phyloP scores from a whole-genome alignment of 2,113 vertebrate genomes.

The Mobula birostris region DNA sequence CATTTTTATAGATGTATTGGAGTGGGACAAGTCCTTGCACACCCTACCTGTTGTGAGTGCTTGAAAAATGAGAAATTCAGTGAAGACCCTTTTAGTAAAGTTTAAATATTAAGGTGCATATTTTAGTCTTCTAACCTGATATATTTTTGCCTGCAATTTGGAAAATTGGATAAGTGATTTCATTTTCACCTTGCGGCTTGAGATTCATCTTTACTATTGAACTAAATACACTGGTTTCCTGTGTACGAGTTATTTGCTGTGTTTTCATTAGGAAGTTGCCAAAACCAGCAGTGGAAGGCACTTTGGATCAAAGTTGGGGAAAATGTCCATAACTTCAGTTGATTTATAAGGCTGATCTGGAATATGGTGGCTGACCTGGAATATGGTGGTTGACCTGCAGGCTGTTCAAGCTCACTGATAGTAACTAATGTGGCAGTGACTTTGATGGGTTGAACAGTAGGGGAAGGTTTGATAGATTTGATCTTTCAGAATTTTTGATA shows the following conservation, averaged over 20 bases:
- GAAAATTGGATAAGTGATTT: neutral
- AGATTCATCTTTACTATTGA: neutral
- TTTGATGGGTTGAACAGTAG: neutral
- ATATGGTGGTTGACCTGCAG: neutral
- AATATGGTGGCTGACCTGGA: neutral
- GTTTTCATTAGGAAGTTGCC: neutral
- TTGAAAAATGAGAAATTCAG: neutral
- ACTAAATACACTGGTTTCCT: neutral
- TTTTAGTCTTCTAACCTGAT: neutral
- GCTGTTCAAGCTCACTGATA: neutral
- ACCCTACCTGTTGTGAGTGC: neutral
- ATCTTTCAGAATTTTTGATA: neutral
- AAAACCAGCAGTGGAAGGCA: neutral
- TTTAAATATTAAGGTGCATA: neutral
- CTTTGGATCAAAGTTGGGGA: neutral
- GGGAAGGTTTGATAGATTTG: neutral
- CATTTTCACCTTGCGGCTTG: neutral
- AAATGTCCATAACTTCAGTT: neutral
- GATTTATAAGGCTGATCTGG: neutral
- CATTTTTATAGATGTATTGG: no score
- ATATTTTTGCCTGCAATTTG: neutral
- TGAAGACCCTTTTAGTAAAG: neutral
- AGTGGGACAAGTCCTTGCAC: no score
- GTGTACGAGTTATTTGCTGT: neutral
- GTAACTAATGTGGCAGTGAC: neutral